Evolutionary conservation across 2,113 vertebrate species (phyloP).

Genomic region (Misgurnus mizolepis): DNA sequence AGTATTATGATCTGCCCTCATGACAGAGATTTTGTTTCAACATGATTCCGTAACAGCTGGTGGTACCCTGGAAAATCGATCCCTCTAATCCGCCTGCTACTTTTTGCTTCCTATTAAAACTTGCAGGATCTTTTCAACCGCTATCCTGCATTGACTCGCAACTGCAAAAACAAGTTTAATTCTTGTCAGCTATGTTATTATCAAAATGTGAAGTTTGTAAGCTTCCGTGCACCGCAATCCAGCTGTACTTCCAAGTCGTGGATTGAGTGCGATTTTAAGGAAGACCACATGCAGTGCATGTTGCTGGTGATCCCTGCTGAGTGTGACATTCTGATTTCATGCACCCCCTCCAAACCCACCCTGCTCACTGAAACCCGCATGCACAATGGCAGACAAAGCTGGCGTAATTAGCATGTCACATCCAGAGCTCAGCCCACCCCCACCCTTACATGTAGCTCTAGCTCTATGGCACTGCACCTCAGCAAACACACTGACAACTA

Average conservation of each 20-base stretch:
- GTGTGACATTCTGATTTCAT: slow-evolving; percentile 61
- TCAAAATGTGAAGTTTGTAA: not conserved
- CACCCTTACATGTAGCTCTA: slow-evolving; percentile 22
- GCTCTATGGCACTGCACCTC: slow-evolving; percentile 34
- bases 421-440: slow-evolving; percentile 44
- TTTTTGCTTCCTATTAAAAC: not conserved
- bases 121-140: not conserved
- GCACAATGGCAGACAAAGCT: slow-evolving; percentile 51
- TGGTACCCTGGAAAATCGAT: slow-evolving; percentile 21
- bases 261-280: slow-evolving; percentile 41
- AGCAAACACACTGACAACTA: slow-evolving; percentile 33
- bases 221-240: slow-evolving; percentile 1
- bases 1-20: slow-evolving; percentile 30
- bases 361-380: slow-evolving; percentile 35
- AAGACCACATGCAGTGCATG: slow-evolving; percentile 49
- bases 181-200: not conserved
- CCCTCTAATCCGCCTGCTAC: slow-evolving; percentile 1
- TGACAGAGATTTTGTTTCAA: slow-evolving; percentile 34
- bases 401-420: slow-evolving; percentile 57
- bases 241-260: slow-evolving; percentile 38
- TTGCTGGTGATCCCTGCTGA: slow-evolving; percentile 59
- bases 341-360: slow-evolving; percentile 40
- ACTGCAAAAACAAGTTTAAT: slow-evolving; percentile 3
- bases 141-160: not conserved
- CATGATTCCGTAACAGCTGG: slow-evolving; percentile 21